Evolutionary conservation across 2,888 invertebrate genomes (phyloP), one percentile per base, ranked within the genome.

Genomic region (Amorpha juglandis): DNA sequence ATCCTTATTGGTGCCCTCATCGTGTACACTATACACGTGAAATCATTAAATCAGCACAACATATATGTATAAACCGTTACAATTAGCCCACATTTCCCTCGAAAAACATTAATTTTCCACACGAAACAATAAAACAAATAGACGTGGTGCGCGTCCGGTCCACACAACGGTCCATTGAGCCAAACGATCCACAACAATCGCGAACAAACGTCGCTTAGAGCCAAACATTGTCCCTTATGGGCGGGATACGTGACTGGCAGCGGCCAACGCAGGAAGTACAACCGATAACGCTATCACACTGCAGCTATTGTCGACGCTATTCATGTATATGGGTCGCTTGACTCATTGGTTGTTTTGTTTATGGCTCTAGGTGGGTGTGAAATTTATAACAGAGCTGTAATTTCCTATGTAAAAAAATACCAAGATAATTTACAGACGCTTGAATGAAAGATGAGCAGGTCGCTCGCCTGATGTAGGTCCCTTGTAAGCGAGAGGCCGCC

Each of bases 221-320:
- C 62, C 45, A 62, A 71, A 85, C 86, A 83, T 82, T 83, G 82
- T 82, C 70, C 75, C 72, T 67, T 76, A 73, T 71, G 67, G 68
- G 73, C 71, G 70, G 77, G 66, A 78, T 81, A 84, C 85, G 86
- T 85, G 85, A 83, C 84, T 78, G 67, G 64, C 63, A 65, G 70
- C 78, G 76, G 76, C 72, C 70, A 69, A 67, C 77, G 77, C 84
- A 82, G 82, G 85, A 82, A 82, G 74, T 79, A 63, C 65, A 65
- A 66, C 71, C 80, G 86, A 86, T 86, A 86, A 83, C 77, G 79
- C 77, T 84, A 84, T 79, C 80, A 76, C 73, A 58, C 38, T 50
- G 50, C 19, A 11, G 58, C 58, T 58, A 42, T 58, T 58, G 70
- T 69, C 70, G 71, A 69, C 69, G 70, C 68, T 63, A 68, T 69